These are phyloP conservation scores for Cydia splendana DNA, from an alignment of 1,140 invertebrate genomes.

Conservation along the genomic window DNA sequence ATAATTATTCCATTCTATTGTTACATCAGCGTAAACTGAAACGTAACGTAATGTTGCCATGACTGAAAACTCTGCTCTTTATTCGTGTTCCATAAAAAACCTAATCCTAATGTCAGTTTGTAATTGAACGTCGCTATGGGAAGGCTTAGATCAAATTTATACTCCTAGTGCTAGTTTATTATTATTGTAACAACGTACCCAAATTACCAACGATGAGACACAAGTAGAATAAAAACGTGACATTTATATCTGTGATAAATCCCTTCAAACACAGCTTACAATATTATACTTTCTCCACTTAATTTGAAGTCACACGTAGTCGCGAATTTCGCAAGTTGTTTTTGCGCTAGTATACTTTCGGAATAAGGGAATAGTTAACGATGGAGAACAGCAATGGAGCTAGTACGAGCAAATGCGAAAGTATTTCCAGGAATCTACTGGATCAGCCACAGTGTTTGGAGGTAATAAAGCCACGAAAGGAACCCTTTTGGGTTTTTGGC, in stretches of 20 bases:
- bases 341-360: constrained; percentile 26
- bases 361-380: constrained; percentile 1
- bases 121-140: constrained; percentile 42
- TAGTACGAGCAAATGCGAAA: background rate
- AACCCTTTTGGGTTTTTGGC: constrained; percentile 89
- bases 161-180: constrained; percentile 53
- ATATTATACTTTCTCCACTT: constrained; percentile 46
- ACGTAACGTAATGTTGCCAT: constrained; percentile 8
- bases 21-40: background rate
- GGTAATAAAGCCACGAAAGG: constrained; percentile 45
- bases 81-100: background rate
- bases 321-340: constrained; percentile 30
- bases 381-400: constrained; percentile 18
- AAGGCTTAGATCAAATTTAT: constrained; percentile 36
- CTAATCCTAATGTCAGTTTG: constrained; percentile 48
- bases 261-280: constrained; percentile 41
- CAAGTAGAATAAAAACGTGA: constrained; percentile 58
- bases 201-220: constrained; percentile 64
- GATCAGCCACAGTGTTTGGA: constrained; percentile 37
- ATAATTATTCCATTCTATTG: background rate
- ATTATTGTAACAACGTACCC: constrained; percentile 48
- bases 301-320: constrained; percentile 39
- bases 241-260: constrained; percentile 54
- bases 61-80: background rate
- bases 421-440: background rate